A percentile compares a stretch with the other conserved stretches of the same genome.
phyloP scores from a whole-genome alignment of 2,797 vertebrate genomes.

The Diplodus puntazzo region DNA sequence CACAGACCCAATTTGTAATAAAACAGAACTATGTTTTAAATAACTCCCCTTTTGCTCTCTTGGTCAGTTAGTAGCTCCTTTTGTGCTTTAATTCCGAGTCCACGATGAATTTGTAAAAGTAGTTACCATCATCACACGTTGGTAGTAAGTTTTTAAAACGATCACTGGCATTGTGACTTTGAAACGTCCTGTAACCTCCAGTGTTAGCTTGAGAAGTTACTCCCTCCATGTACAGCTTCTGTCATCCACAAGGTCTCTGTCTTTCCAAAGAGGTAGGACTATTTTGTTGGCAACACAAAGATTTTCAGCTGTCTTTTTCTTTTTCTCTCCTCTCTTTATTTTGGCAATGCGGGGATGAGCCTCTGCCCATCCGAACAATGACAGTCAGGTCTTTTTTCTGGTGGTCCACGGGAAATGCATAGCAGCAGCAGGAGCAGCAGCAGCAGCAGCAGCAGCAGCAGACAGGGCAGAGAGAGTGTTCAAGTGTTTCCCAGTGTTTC shows the following conservation, averaged over 20 bases:
- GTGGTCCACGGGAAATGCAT: conserved; percentile 55
- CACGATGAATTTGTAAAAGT: conserved; percentile 16
- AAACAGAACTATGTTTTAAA: conserved; percentile 1
- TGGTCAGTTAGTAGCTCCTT: not conserved
- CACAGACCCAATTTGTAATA: not conserved
- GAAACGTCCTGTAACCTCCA: conserved; percentile 16
- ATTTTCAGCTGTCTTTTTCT: conserved; percentile 43
- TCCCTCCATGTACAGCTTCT: conserved; percentile 5
- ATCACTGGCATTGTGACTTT: conserved; percentile 20
- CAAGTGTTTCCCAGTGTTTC: conserved; percentile 44
- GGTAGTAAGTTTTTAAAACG: conserved; percentile 16
- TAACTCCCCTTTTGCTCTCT: not conserved
- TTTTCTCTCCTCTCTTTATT: conserved; percentile 28
- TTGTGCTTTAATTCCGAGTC: conserved; percentile 52
- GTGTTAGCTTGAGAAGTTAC: conserved; percentile 5
- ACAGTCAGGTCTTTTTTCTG: conserved; percentile 39
- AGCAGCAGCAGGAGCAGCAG: conserved; percentile 60
- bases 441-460: conserved; percentile 48
- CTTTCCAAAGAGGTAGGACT: conserved; percentile 82
- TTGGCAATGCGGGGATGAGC: conserved; percentile 50
- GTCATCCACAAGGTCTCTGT: conserved; percentile 46
- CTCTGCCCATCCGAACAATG: not conserved
- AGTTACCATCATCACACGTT: conserved; percentile 6
- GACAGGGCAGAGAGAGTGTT: conserved; percentile 47
- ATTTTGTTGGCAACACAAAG: conserved; percentile 77